Conservation (phyloP, 2,113 vertebrate genomes). For the Pollimyrus isidori region DNA sequence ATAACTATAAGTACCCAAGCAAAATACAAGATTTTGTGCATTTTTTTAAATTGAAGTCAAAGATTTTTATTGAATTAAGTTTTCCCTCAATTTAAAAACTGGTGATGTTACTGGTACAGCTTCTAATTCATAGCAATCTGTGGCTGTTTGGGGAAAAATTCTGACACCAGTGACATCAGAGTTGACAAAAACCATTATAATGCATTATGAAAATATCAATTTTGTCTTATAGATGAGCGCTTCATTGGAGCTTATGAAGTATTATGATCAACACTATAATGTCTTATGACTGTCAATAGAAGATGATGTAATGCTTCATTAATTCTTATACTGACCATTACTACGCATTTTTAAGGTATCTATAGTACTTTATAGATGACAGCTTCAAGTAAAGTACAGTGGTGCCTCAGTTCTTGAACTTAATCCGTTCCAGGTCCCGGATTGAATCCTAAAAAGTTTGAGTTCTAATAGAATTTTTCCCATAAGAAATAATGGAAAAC, state of each 20-base stretch:
- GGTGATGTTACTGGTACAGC: not conserved
- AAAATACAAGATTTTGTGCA: too few relatives aligned
- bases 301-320: not conserved
- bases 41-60: too few relatives aligned
- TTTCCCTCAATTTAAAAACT: too few relatives aligned
- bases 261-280: not conserved
- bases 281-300: not conserved
- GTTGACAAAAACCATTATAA: not conserved
- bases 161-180: not conserved
- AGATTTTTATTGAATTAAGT: too few relatives aligned
- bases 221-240: not conserved
- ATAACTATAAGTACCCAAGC: too few relatives aligned
- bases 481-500: too few relatives aligned
- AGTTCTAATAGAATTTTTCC: too few relatives aligned
- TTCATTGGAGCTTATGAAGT: not conserved
- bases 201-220: not conserved
- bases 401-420: too few relatives aligned
- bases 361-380: not conserved
- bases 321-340: not conserved
- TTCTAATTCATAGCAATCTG: not conserved
- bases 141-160: not conserved
- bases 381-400: not conserved
- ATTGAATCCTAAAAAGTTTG: too few relatives aligned
- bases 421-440: too few relatives aligned
- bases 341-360: not conserved